phyloP scores from a whole-genome alignment of 2,797 vertebrate genomes.

The Molossus molossus region DNA sequence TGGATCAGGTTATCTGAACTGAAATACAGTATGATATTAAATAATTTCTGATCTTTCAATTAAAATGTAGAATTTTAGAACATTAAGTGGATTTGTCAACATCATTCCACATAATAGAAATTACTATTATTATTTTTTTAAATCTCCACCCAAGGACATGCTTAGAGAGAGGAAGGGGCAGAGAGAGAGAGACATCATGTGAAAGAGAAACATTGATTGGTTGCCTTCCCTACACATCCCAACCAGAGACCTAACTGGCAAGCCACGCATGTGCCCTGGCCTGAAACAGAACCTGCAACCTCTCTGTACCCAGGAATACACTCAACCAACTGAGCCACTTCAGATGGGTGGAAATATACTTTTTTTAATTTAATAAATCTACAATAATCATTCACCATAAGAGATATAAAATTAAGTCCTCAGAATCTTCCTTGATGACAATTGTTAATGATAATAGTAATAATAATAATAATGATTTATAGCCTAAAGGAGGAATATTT shows the following conservation, averaged over 20 bases:
- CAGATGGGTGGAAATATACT: not conserved
- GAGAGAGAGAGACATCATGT: not conserved
- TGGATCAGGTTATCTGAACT: not conserved
- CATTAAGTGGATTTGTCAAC: not conserved
- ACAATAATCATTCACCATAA: not conserved
- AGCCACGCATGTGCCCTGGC: not conserved
- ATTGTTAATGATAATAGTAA: not conserved
- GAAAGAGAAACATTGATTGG: not conserved
- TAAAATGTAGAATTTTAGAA: not conserved
- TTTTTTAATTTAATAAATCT: not conserved
- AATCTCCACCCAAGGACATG: not conserved
- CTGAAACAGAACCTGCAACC: not conserved
- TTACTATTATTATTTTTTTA: not conserved
- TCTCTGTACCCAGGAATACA: not conserved
- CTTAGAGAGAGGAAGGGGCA: not conserved
- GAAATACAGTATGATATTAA: not conserved
- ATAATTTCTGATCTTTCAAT: not conserved
- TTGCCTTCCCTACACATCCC: not conserved
- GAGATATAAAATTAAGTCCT: not conserved
- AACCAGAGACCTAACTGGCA: too few species aligned
- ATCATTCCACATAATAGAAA: not conserved
- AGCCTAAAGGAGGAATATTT: not conserved
- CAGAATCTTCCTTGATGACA: not conserved
- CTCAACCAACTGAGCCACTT: not conserved
- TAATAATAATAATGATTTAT: not conserved